Conservation (phyloP, 2,797 vertebrate species). For the Pogoniulus pusillus region DNA sequence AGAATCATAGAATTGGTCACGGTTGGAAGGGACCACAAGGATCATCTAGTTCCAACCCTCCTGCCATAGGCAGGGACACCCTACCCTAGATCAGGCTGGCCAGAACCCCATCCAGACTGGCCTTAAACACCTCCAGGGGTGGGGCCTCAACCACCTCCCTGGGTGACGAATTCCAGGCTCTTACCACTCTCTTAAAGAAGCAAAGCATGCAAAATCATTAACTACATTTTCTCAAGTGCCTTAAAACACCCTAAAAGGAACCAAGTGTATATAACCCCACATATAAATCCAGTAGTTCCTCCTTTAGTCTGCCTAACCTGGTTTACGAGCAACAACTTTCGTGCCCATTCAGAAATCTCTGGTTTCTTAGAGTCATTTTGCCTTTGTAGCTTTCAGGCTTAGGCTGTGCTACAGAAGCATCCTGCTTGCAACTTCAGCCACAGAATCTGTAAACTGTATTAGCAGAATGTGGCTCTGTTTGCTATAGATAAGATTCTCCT, state of each 20-base stretch:
- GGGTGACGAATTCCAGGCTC: too few species aligned
- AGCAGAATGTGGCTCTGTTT: not conserved
- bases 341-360: not conserved
- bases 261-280: not conserved
- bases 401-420: not conserved
- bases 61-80: too few species aligned
- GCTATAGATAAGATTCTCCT: not conserved
- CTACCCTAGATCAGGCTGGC: too few species aligned
- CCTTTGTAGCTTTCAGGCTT: not conserved
- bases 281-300: not conserved
- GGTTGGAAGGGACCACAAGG: too few species aligned
- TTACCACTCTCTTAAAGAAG: too few species aligned
- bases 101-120: too few species aligned
- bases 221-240: not conserved
- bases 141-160: too few species aligned
- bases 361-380: not conserved
- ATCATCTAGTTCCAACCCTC: too few species aligned
- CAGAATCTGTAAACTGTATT: not conserved
- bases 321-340: not conserved
- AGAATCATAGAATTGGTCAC: too few species aligned
- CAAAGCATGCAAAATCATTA: not conserved
- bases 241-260: not conserved
- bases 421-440: not conserved
- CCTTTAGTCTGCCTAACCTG: not conserved
- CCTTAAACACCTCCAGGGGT: too few species aligned